A percentile compares a stretch with the other conserved stretches of the same genome.
Evolutionary conservation across 2,888 invertebrate species (phyloP).

Genomic region (Caradrina clavipalpis): DNA sequence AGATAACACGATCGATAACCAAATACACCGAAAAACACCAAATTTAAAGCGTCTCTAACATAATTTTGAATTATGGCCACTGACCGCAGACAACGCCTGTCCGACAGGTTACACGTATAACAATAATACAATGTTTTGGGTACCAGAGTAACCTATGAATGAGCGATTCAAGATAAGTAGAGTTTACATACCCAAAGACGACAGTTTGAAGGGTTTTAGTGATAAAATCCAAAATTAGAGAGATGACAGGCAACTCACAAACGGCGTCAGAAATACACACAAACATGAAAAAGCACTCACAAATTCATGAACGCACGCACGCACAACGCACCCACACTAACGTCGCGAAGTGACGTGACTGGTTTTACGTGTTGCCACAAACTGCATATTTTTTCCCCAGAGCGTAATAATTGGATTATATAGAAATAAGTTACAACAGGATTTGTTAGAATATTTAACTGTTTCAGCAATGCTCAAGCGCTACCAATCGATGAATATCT

Average conservation of each 20-base stretch:
- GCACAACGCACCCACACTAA: constrained; percentile 82
- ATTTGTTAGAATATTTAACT: too few relatives aligned
- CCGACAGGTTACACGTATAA: constrained; percentile 74
- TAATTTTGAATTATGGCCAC: constrained; percentile 66
- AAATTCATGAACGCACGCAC: constrained; percentile 80
- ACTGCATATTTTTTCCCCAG: constrained; percentile 12
- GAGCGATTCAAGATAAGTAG: constrained; percentile 62
- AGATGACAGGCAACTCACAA: constrained; percentile 85
- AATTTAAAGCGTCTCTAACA: constrained; percentile 59
- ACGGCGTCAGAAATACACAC: constrained; percentile 89
- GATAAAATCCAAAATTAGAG: constrained; percentile 88
- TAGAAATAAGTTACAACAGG: too few relatives aligned
- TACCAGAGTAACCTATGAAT: constrained; percentile 62
- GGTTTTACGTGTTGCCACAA: constrained; percentile 74
- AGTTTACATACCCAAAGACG: constrained; percentile 84
- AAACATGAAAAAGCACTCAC: constrained; percentile 84
- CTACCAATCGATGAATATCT: too few relatives aligned
- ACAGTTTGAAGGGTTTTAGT: constrained; percentile 89
- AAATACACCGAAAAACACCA: constrained; percentile 66
- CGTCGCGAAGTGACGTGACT: constrained; percentile 78
- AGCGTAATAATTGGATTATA: not conserved
- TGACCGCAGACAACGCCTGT: constrained; percentile 86
- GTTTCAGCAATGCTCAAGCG: too few relatives aligned
- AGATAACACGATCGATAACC: constrained; percentile 78
- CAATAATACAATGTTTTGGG: constrained; percentile 67